These are phyloP conservation scores for Phthorimaea operculella DNA, from an alignment of 1,140 invertebrate genomes.

Conservation along the genomic window DNA sequence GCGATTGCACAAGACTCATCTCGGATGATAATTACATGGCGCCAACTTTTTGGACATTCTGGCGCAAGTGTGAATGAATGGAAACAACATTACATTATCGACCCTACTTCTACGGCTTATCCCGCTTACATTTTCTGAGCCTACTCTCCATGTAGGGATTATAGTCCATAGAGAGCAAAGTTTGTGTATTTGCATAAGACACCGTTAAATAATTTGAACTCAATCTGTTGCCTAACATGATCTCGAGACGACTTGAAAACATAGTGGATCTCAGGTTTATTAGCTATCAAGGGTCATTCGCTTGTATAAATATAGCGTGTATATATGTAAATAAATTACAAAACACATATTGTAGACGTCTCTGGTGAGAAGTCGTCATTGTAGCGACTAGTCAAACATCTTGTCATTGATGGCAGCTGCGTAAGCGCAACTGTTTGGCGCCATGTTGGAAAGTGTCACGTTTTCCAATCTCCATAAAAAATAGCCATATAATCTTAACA, in stretches of 20 bases:
- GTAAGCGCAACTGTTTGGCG: not conserved
- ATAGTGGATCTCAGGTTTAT: not conserved
- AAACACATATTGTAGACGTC: not conserved
- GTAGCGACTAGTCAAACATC: not conserved
- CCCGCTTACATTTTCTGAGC: not conserved
- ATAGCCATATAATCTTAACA: too few relatives aligned
- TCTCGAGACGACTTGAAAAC: not conserved
- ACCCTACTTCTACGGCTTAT: not conserved
- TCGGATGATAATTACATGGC: slow-evolving; percentile 28
- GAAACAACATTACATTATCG: not conserved
- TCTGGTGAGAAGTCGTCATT: not conserved
- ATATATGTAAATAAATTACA: not conserved
- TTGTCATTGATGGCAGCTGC: not conserved
- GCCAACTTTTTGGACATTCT: slow-evolving; percentile 18
- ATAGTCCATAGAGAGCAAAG: not conserved
- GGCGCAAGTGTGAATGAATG: not conserved
- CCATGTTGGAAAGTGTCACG: slow-evolving; percentile 13
- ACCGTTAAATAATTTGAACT: not conserved
- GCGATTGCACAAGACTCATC: slow-evolving; percentile 33
- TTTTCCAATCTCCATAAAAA: too few relatives aligned
- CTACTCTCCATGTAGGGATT: too few relatives aligned
- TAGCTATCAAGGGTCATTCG: not conserved
- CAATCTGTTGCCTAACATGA: not conserved
- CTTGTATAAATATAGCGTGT: not conserved
- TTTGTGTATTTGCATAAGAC: not conserved